phyloP scores from a whole-genome alignment of 1,140 invertebrate species.

The Aleiodes sp. region DNA sequence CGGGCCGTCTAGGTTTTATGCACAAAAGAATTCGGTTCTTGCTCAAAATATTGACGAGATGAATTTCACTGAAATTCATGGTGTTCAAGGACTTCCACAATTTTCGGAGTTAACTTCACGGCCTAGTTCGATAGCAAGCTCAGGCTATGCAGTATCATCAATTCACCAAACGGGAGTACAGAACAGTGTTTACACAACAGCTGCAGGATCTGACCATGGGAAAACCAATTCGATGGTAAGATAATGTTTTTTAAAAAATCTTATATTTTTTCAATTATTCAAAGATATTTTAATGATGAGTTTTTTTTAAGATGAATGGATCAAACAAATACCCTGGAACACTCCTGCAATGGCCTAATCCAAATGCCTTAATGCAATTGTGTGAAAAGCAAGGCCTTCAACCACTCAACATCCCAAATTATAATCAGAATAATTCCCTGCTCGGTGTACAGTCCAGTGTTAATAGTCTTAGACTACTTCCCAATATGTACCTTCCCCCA shows the following conservation, averaged over 20 bases:
- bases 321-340: conserved; percentile 55
- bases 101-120: conserved; percentile 56
- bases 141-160: conserved; percentile 43
- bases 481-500: conserved; percentile 51
- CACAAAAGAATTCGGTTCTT: not conserved
- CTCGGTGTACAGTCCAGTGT: conserved; percentile 53
- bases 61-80: conserved; percentile 54
- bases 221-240: conserved; percentile 54
- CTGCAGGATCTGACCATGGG: conserved; percentile 44
- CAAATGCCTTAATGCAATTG: conserved; percentile 57
- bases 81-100: conserved; percentile 54
- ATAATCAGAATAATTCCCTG: conserved; percentile 54
- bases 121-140: conserved; percentile 42
- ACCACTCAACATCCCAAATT: conserved; percentile 62
- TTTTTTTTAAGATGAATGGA: conserved; percentile 49
- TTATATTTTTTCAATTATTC: not conserved
- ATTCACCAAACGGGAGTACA: conserved; percentile 44
- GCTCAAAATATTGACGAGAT: conserved; percentile 42
- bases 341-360: conserved; percentile 57
- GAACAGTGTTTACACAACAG: conserved; percentile 51
- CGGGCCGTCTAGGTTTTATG: not conserved
- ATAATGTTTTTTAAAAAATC: not conserved
- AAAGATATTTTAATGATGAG: not conserved
- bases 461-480: conserved; percentile 56
- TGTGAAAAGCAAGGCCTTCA: conserved; percentile 60